Percentiles rank a stretch among this genome's conserved stretches.
phyloP scores from a whole-genome alignment of 2,797 vertebrate genomes.

The Eospalax fontanierii region DNA sequence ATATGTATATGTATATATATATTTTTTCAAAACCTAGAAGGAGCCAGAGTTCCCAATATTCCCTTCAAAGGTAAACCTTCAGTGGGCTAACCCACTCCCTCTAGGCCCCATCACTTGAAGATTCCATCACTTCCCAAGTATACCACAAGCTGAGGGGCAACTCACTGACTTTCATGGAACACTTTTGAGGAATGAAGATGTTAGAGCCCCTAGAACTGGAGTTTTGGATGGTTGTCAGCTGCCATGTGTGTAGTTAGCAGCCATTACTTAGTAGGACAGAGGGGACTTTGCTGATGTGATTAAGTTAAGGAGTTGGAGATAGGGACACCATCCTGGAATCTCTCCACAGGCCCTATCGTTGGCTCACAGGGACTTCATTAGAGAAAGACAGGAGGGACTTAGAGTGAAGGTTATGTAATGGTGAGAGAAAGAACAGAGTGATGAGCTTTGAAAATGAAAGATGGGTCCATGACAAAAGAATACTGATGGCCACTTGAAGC shows the following conservation, averaged over 20 bases:
- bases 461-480: neutral
- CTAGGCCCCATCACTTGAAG: neutral
- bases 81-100: neutral
- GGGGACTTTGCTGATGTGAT: neutral
- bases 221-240: too few species aligned
- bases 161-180: too few species aligned
- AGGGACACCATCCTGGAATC: neutral
- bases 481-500: neutral
- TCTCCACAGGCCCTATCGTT: neutral
- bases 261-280: neutral
- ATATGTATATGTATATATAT: too few species aligned
- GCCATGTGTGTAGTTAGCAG: too few species aligned
- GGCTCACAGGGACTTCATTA: neutral
- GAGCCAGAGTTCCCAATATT: neutral
- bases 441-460: neutral
- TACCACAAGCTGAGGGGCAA: neutral
- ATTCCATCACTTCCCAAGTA: too few species aligned
- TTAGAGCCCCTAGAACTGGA: too few species aligned
- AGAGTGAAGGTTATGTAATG: neutral
- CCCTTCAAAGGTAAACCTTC: neutral
- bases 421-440: neutral
- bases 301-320: neutral
- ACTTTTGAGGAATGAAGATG: neutral
- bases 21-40: too few species aligned
- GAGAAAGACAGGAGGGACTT: neutral